phyloP scores from a whole-genome alignment of 1,140 invertebrate species.

The Luehdorfia chinensis region DNA sequence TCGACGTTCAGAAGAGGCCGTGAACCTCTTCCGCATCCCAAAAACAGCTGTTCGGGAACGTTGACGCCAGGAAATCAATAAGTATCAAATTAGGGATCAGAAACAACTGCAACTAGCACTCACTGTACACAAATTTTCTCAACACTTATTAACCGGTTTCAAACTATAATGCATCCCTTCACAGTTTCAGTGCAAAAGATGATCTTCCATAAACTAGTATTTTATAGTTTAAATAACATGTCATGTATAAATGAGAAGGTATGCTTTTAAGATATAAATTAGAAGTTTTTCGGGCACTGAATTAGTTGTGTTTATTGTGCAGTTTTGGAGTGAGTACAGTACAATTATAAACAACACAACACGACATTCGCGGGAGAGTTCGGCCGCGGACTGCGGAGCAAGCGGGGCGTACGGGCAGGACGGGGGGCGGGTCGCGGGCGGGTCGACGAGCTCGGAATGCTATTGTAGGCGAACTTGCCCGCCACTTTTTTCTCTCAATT shows the following conservation, averaged over 20 bases:
- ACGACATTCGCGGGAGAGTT: slow-evolving; percentile 52
- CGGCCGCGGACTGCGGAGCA: slow-evolving; percentile 45
- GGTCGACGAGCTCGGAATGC: slow-evolving; percentile 54
- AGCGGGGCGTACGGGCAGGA: slow-evolving; percentile 36
- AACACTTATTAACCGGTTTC: slow-evolving; percentile 39
- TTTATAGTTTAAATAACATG: slow-evolving; percentile 21
- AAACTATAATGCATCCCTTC: slow-evolving; percentile 31
- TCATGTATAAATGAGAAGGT: slow-evolving; percentile 14
- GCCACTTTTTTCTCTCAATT: slow-evolving; percentile 73
- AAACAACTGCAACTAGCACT: slow-evolving; percentile 39
- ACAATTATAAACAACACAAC: no score
- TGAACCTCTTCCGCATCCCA: slow-evolving; percentile 42
- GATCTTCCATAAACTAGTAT: slow-evolving; percentile 19
- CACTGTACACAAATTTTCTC: slow-evolving; percentile 46
- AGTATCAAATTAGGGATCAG: slow-evolving; percentile 40
- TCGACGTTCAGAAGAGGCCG: slow-evolving; percentile 49
- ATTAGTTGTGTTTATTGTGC: slow-evolving; percentile 37
- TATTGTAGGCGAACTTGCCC: slow-evolving; percentile 73
- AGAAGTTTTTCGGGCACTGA: slow-evolving; percentile 24
- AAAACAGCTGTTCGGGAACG: slow-evolving; percentile 63
- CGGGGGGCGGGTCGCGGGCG: slow-evolving; percentile 33
- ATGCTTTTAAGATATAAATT: slow-evolving; percentile 14
- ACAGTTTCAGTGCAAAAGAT: slow-evolving; percentile 26
- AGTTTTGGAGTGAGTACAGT: no score
- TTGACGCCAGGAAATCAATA: slow-evolving; percentile 63